Percentiles rank a stretch among this genome's conserved stretches.
Conservation (phyloP, 2,797 vertebrate species). For the Apogon hyalosoma region DNA sequence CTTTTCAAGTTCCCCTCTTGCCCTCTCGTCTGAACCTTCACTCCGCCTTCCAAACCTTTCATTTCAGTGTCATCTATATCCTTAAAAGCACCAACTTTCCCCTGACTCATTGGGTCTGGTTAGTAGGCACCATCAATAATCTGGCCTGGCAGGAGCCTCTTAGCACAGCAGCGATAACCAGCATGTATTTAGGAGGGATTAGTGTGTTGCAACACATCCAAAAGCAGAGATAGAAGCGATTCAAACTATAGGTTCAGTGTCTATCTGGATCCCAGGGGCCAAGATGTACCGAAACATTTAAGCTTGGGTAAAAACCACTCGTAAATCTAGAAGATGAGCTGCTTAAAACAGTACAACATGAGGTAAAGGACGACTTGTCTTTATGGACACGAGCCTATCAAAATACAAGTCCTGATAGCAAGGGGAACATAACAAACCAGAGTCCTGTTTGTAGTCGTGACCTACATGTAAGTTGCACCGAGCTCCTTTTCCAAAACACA, state of each 20-base stretch:
- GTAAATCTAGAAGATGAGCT: slow-evolving; percentile 41
- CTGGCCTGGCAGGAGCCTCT: slow-evolving; percentile 48
- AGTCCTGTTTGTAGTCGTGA: slow-evolving; percentile 21
- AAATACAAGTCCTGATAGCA: slow-evolving; percentile 40
- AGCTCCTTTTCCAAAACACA: slow-evolving; percentile 29
- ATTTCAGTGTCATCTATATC: slow-evolving; percentile 38
- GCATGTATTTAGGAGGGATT: slow-evolving; percentile 55
- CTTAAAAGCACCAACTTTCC: slow-evolving; percentile 12
- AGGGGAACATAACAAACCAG: slow-evolving; percentile 15
- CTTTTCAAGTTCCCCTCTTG: slow-evolving; percentile 26
- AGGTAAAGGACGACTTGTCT: slow-evolving; percentile 24
- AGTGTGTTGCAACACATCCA: slow-evolving; percentile 37
- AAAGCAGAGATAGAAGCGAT: slow-evolving; percentile 25
- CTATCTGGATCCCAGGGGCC: slow-evolving; percentile 25
- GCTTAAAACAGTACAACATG: neutral
- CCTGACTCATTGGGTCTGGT: neutral
- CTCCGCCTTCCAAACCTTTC: slow-evolving; percentile 18
- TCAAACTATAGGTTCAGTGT: slow-evolving; percentile 13
- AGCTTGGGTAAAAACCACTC: slow-evolving; percentile 26
- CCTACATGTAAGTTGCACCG: slow-evolving; percentile 22
- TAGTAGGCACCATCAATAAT: slow-evolving; percentile 44
- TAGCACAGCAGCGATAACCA: slow-evolving; percentile 34
- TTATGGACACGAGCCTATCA: slow-evolving; percentile 25
- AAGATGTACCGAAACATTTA: slow-evolving; percentile 13
- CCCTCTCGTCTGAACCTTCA: slow-evolving; percentile 24